Conservation (phyloP, 2,797 vertebrate genomes). For the Labroides dimidiatus region DNA sequence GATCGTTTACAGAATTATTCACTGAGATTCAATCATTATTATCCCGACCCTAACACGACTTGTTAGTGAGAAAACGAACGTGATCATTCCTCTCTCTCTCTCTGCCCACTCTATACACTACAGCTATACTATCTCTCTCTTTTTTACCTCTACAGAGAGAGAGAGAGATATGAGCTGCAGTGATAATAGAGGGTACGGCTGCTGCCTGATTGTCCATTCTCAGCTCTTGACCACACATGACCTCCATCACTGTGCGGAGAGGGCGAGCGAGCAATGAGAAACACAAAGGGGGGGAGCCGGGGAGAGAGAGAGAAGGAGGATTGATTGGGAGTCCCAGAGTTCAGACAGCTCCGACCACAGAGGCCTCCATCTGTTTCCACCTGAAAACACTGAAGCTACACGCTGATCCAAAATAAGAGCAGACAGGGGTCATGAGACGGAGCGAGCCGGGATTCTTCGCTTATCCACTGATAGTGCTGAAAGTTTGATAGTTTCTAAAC, state of each 20-base stretch:
- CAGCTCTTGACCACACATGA: slow-evolving; percentile 76
- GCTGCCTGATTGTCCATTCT: slow-evolving; percentile 71
- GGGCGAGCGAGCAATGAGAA: slow-evolving; percentile 57
- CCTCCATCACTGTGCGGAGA: slow-evolving; percentile 64
- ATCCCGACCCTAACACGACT: background rate
- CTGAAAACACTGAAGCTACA: slow-evolving; percentile 43
- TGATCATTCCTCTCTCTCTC: slow-evolving; percentile 1
- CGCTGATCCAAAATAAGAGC: slow-evolving; percentile 47
- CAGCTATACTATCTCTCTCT: too few species aligned
- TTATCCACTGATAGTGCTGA: background rate
- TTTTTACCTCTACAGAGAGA: too few species aligned
- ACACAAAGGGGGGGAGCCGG: slow-evolving; percentile 20
- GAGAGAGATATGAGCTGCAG: slow-evolving; percentile 52
- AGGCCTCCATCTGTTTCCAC: slow-evolving; percentile 60
- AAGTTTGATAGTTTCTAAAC: too few species aligned
- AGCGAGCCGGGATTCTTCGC: slow-evolving; percentile 15
- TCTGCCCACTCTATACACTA: too few species aligned
- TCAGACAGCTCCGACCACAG: slow-evolving; percentile 65
- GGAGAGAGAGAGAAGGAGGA: slow-evolving; percentile 40
- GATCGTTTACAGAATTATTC: background rate
- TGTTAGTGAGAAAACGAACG: background rate
- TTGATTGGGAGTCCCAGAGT: slow-evolving; percentile 69
- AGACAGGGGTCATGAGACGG: slow-evolving; percentile 24
- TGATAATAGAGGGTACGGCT: slow-evolving; percentile 55
- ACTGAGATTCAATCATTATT: slow-evolving; percentile 15